phyloP scores from a whole-genome alignment of 92 coral and sea anemone species.

The Porites cylindrica region DNA sequence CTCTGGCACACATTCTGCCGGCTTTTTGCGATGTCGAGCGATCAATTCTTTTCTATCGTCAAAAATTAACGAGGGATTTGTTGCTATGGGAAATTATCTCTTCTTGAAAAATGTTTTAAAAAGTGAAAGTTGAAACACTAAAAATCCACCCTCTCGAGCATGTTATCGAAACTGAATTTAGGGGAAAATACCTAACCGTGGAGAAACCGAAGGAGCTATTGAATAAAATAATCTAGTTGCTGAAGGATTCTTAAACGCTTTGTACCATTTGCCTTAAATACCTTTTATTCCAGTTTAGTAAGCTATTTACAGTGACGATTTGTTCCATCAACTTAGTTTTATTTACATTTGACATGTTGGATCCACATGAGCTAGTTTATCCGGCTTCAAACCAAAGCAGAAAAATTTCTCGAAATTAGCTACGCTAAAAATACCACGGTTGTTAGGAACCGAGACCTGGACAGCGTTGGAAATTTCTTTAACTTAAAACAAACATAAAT shows the following conservation, averaged over 20 bases:
- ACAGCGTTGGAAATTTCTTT: too few species aligned
- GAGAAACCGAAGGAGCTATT: not conserved
- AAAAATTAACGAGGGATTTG: not conserved
- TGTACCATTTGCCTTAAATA: not conserved
- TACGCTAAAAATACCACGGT: not conserved
- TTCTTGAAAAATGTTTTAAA: conserved; percentile 22
- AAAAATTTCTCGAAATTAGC: too few species aligned
- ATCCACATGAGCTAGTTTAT: not conserved
- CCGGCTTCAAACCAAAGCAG: too few species aligned
- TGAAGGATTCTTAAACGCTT: not conserved
- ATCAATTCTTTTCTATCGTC: not conserved
- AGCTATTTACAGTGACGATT: not conserved
- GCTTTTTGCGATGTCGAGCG: not conserved
- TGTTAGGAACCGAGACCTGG: not conserved
- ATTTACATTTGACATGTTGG: not conserved
- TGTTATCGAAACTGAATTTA: not conserved
- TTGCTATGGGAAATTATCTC: conserved; percentile 20
- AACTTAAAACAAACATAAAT: too few species aligned
- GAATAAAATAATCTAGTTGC: not conserved
- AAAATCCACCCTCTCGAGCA: not conserved
- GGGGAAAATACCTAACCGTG: not conserved
- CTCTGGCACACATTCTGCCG: not conserved
- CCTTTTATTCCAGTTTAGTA: not conserved
- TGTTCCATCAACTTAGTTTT: not conserved
- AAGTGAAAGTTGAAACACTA: conserved; percentile 14